phyloP scores from a whole-genome alignment of 2,113 vertebrate genomes.

The Boleophthalmus pectinirostris region DNA sequence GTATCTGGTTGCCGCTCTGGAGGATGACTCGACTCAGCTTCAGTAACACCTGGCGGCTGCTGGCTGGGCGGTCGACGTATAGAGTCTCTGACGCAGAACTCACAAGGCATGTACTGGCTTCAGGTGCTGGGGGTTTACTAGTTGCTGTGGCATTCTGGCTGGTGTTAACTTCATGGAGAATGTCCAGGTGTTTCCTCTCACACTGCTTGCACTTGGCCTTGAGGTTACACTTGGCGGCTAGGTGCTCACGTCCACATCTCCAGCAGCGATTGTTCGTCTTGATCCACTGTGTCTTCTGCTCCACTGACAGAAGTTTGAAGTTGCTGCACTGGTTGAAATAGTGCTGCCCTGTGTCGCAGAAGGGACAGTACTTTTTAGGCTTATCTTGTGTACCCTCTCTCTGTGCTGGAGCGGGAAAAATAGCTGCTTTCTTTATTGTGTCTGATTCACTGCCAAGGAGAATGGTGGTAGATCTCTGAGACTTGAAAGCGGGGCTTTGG shows the following conservation, averaged over 20 bases:
- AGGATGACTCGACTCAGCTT: too few species aligned
- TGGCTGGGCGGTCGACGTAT: not conserved
- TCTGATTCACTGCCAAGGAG: not conserved
- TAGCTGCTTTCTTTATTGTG: not conserved
- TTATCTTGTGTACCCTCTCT: not conserved
- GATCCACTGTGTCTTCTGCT: too few species aligned
- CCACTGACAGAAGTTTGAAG: too few species aligned
- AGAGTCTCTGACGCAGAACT: slow-evolving; percentile 8
- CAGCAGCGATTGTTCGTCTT: too few species aligned
- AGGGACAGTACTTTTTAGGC: not conserved
- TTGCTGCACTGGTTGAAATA: too few species aligned
- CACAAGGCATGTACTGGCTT: not conserved
- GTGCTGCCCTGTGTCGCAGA: too few species aligned
- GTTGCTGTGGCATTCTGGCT: not conserved
- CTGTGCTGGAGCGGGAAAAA: not conserved
- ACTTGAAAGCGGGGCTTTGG: not conserved
- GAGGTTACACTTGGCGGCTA: not conserved
- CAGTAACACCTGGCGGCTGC: too few species aligned
- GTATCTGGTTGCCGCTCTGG: too few species aligned
- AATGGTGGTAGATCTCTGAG: not conserved
- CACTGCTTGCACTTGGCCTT: not conserved
- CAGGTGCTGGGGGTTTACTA: not conserved
- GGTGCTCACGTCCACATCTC: not conserved
- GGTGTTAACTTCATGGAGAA: not conserved
- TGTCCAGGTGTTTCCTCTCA: not conserved